Base-by-base conservation (phyloP, 2,113 vertebrate genomes). In the Beaufortia kweichowensis region DNA sequence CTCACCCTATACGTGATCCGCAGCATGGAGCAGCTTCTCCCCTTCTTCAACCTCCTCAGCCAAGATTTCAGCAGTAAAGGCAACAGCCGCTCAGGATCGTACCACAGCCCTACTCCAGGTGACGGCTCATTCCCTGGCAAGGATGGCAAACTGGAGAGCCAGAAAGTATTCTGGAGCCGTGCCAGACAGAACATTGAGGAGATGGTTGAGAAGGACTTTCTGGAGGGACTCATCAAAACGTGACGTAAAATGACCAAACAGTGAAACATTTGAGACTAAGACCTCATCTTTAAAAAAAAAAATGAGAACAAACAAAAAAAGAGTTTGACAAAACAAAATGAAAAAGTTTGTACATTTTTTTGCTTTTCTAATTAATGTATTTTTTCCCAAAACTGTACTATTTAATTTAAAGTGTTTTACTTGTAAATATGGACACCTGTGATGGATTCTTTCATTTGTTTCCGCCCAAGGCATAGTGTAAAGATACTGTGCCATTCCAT, bases 201-300 rank as follows among this genome's bases (percentile, higher is more conserved):
- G 88, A 97, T 96, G 95, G 93, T 99, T 21, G 97, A 98, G 84
- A 98, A 96, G 83, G 97, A 99, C 93, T 99, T 99, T 85, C 92
- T 99, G 21, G 97, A 99, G 89, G 96, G 97, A 0, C 75, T 98
- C 29, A 94, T 97, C 78, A 99, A 99, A 92, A 95, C 95, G 61
- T 98, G 92, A 98, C 76, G 12, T 19, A 39, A 57, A 60, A 33
- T 11, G 8, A 31, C n/a, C 21, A 46, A 43, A 24, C 17, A 29
- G 1, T 53, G 26, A 63, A 75, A 33, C 10, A 14, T 21, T 12
- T 35, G 60, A 66, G 39, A 90, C 86, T 86, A 84, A 86, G 85
- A 87, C 84, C 88, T 90, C 86, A 90, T 67, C 75, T 76, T 90
- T 87, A 73, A 72, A 65, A 87, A 77, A 31, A 76, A 53, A 61